Base-by-base conservation (phyloP, 2,113 vertebrate genomes). In the Parus major region DNA sequence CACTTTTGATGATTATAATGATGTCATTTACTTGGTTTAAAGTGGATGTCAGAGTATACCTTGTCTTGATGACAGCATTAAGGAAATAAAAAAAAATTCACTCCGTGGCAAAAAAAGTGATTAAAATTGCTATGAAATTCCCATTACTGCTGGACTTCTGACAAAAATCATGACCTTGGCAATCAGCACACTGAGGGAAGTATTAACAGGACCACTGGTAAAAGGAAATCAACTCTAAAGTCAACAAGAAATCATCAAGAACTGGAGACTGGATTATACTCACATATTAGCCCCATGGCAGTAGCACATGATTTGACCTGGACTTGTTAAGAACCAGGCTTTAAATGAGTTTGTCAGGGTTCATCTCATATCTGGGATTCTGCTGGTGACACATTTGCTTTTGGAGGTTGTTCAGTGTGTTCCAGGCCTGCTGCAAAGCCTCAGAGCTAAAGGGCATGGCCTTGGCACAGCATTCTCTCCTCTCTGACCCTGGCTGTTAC, bases 71-170 rank as follows among this genome's bases (percentile, higher is more conserved):
- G 86, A 79, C n/a, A 77, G 87, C 85, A 80, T 92, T 92, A 84
- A 93, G 92, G 66, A 82, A 93, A 87, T 68, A 60, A 50, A 29
- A 64, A 53, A 50, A 52, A 63, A 33, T 53, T 44, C 50, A 91
- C 21, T 76, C 78, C 27, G 61, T 10, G 27, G 44, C 31, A 56
- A 86, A 92, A 91, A 88, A 86, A 82, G 64, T 59, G 20, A 91
- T 93, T 76, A 83, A 88, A 93, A 76, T 66, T 88, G 36, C 69
- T 75, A 73, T 81, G 53, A 90, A 96, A 92, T 82, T 93, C 76
- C 80, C 68, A 88, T 96, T 95, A 91, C 79, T 49, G 84, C 50
- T 69, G 78, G 57, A 91, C 49, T 71, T 57, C 35, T 41, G 82
- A 91, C 83, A 78, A 94, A 89, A 89, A 82, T 36, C 28, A n/a